Conservation (phyloP, 2,113 vertebrate genomes). For the Cathartes aura region DNA sequence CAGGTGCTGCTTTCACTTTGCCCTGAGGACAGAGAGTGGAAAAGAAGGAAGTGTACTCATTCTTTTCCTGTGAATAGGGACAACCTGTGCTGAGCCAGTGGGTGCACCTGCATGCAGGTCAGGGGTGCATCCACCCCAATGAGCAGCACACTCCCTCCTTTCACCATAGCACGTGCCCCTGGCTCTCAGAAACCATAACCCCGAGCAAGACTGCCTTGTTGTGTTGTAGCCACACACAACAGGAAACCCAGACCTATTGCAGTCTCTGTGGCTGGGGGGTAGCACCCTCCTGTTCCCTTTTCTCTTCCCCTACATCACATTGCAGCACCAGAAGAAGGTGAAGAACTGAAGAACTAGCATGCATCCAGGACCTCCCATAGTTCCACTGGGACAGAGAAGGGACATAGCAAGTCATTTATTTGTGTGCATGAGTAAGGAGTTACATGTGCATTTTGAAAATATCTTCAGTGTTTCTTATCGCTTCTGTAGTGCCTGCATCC, state of each 20-base stretch:
- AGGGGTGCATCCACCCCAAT: background rate
- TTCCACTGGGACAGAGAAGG: background rate
- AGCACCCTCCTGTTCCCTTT: background rate
- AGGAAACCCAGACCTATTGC: background rate
- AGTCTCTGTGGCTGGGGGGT: background rate
- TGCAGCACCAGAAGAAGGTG: background rate
- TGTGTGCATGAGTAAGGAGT: background rate
- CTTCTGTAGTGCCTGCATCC: background rate
- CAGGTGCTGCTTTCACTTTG: background rate
- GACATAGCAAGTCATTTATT: background rate
- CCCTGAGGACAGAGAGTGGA: background rate
- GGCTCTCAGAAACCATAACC: background rate
- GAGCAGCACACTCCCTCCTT: background rate
- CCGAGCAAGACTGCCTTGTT: background rate
- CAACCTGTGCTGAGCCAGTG: background rate
- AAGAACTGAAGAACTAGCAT: background rate
- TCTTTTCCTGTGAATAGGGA: background rate
- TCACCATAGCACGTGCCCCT: background rate
- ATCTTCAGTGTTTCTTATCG: fast-evolving
- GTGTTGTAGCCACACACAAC: fast-evolving
- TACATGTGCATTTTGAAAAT: background rate
- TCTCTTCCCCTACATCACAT: background rate
- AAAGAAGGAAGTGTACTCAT: background rate
- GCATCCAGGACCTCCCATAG: background rate
- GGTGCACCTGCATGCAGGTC: background rate